phyloP scores from a whole-genome alignment of 2,797 vertebrate species.

The Sebastolobus altivelis region DNA sequence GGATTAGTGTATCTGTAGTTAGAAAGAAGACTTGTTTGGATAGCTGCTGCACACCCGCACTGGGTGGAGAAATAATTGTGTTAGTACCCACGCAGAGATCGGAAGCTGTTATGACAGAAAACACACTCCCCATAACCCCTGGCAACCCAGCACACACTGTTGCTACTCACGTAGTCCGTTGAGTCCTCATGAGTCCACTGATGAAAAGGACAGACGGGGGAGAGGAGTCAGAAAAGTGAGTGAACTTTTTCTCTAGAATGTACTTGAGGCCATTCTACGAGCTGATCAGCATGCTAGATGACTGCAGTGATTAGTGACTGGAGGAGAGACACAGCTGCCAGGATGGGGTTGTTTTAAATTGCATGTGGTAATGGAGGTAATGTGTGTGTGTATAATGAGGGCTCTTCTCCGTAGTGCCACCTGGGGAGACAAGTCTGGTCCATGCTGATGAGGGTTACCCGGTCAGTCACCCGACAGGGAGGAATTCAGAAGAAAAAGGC shows the following conservation, averaged over 20 bases:
- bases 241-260: slow-evolving; percentile 16
- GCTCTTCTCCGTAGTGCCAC: neutral
- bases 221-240: slow-evolving; percentile 58
- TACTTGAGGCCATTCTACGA: neutral
- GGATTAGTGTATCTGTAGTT: neutral
- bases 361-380: slow-evolving; percentile 2
- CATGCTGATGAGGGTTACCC: neutral
- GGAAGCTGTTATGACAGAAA: slow-evolving; percentile 17
- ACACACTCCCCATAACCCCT: slow-evolving; percentile 56
- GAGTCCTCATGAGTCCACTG: slow-evolving; percentile 92
- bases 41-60: neutral
- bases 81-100: slow-evolving; percentile 55
- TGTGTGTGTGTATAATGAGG: slow-evolving; percentile 1
- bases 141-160: slow-evolving; percentile 79
- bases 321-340: neutral
- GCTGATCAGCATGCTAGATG: slow-evolving; percentile 10
- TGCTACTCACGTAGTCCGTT: slow-evolving; percentile 92
- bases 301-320: slow-evolving; percentile 1
- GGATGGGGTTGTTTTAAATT: neutral
- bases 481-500: neutral
- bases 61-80: slow-evolving; percentile 15
- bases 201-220: slow-evolving; percentile 78
- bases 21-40: neutral
- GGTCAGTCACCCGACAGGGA: neutral
- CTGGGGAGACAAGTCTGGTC: slow-evolving; percentile 7